Conservation (phyloP, 2,888 invertebrate species). For the Malachius bipustulatus region DNA sequence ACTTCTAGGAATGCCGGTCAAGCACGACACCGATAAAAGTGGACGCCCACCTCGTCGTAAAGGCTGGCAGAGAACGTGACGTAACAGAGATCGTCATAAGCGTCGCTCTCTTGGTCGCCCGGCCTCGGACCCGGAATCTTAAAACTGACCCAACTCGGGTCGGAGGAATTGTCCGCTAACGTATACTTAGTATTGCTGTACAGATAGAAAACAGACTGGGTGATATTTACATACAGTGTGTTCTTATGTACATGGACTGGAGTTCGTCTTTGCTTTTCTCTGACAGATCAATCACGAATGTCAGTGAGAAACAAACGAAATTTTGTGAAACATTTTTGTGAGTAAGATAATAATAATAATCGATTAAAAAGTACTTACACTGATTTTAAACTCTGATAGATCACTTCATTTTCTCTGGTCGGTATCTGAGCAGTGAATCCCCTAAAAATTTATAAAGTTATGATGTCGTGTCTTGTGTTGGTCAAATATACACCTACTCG, state of each 20-base stretch:
- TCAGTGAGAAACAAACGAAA: too few relatives aligned
- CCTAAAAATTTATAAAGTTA: slow-evolving; percentile 42
- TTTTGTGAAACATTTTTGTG: too few relatives aligned
- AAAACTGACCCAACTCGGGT: slow-evolving; percentile 54
- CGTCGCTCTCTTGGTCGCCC: slow-evolving; percentile 64
- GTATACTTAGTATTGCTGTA: slow-evolving; percentile 16
- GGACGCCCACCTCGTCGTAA: slow-evolving; percentile 59
- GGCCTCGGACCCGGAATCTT: slow-evolving; percentile 48
- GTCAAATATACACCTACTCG: slow-evolving; percentile 66
- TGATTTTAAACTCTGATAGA: slow-evolving; percentile 71
- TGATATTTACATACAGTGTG: too few relatives aligned
- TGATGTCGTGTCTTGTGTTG: too few relatives aligned
- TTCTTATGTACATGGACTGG: too few relatives aligned
- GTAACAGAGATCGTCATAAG: slow-evolving; percentile 82
- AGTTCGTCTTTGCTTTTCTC: too few relatives aligned
- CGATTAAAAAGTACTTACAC: slow-evolving; percentile 54
- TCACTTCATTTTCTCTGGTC: slow-evolving; percentile 70
- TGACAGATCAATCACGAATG: too few relatives aligned
- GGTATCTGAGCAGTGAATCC: slow-evolving; percentile 66
- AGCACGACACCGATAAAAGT: too few relatives aligned
- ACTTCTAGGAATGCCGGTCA: too few relatives aligned
- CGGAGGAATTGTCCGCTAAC: slow-evolving; percentile 25
- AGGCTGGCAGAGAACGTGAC: slow-evolving; percentile 60
- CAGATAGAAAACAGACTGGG: too few relatives aligned
- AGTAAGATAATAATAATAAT: too few relatives aligned